These are phyloP conservation scores for Eretmochelys imbricata DNA, from an alignment of 2,113 vertebrate species.

Conservation along the genomic window DNA sequence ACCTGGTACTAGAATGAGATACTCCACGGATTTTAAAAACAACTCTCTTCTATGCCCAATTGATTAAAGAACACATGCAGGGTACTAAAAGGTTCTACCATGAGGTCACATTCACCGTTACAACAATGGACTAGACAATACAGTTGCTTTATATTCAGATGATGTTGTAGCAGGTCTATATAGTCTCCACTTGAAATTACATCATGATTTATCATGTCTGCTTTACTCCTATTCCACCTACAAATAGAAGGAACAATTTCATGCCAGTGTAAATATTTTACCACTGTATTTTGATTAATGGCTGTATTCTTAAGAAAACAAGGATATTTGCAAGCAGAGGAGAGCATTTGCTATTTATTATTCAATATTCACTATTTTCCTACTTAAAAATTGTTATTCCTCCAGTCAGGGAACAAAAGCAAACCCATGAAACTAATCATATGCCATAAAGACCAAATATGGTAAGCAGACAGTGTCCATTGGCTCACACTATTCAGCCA, in stretches of 20 bases:
- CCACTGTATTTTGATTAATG: neutral
- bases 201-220: neutral
- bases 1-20: neutral
- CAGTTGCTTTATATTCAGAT: neutral
- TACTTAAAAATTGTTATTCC: neutral
- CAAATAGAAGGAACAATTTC: neutral
- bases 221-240: neutral
- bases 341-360: neutral
- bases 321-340: neutral
- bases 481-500: neutral
- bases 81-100: fast-evolving
- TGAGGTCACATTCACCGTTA: neutral
- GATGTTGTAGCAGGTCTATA: neutral
- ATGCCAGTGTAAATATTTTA: neutral
- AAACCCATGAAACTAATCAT: fast-evolving
- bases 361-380: neutral
- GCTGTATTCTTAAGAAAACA: neutral
- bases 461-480: fast-evolving
- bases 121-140: fast-evolving
- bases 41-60: neutral
- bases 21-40: neutral
- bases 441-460: fast-evolving
- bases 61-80: fast-evolving
- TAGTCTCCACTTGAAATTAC: neutral
- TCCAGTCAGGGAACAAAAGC: fast-evolving